Evolutionary conservation across 2,888 invertebrate genomes (phyloP), one percentile per base, ranked within the genome.

Genomic region (Chorisops tibialis): DNA sequence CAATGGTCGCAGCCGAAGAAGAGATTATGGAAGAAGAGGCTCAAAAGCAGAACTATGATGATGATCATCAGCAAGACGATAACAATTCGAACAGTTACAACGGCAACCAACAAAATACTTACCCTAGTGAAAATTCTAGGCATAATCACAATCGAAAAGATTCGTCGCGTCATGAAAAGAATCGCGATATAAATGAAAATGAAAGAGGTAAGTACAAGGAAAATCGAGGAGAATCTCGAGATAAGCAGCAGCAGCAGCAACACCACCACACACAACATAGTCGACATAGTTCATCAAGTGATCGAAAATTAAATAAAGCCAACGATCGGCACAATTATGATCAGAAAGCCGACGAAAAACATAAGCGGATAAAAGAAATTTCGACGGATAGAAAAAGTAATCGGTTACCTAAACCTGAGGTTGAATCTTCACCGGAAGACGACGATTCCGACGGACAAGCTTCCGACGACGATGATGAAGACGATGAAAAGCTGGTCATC

Each of bases 1-100:
- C 83, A n/a, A 89, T 94, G 87, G 94, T 95, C 0, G 85, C 87
- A 14, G 83, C 86, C 11, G 87, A 87, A 73, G 85, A 86, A 41
- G 71, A 74, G 43, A 64, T 67, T 41, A 59, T 64, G 60, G 37
- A 60, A 41, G 63, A 73, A 70, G 56, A 69, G 69, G 7, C 58
- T 61, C 59, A 67, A 6, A 7, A 38, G 66, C 38, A 37, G 4
- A 4, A 50, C 9, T 30, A 60, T 24, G 48, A 65, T 9, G 69
- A 68, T 16, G 69, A 70, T 3, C 61, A 58, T 3, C 62, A 66
- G 61, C 18, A 52, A 19, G 58, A 51, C 24, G 39, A 41, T 51
- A 18, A 58, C 2, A 60, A 37, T 11, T 7, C 7, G 5, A 11
- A 30, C 35, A 56, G 43, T 14, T 43, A 45, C 3, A 16, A 22